Conservation (phyloP, 2,888 invertebrate genomes). For the Elaeidobius kamerunicus region DNA sequence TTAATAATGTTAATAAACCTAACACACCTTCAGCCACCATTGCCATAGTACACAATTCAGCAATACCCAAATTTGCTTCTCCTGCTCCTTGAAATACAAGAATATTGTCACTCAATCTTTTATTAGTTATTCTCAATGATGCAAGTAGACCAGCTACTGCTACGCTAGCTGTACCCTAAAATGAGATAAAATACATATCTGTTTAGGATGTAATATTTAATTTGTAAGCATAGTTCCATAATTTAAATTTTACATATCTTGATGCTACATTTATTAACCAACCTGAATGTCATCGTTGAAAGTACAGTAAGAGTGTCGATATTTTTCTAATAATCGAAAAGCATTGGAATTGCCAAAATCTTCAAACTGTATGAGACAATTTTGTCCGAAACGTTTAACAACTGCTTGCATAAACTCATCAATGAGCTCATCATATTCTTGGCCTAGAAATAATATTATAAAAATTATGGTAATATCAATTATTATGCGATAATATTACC, state of each 20-base stretch:
- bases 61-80: slow-evolving; percentile 54
- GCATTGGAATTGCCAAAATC: slow-evolving; percentile 98
- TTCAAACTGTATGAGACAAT: slow-evolving; percentile 78
- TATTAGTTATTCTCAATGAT: slow-evolving; percentile 67
- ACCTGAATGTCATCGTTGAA: slow-evolving; percentile 93
- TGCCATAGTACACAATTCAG: slow-evolving; percentile 58
- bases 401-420: slow-evolving; percentile 98
- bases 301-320: slow-evolving; percentile 88
- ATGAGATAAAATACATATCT: too few species aligned
- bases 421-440: slow-evolving; percentile 81
- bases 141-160: slow-evolving; percentile 91
- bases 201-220: too few species aligned
- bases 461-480: neutral
- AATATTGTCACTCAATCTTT: slow-evolving; percentile 80
- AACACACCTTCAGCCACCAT: slow-evolving; percentile 43
- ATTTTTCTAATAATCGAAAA: slow-evolving; percentile 89
- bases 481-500: slow-evolving; percentile 52
- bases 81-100: slow-evolving; percentile 91
- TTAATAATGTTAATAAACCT: neutral
- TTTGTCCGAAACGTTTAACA: slow-evolving; percentile 82
- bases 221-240: too few species aligned
- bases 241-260: neutral
- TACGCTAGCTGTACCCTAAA: slow-evolving; percentile 80
- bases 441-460: slow-evolving; percentile 13
- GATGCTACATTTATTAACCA: neutral